phyloP scores from a whole-genome alignment of 1,140 invertebrate genomes.

The Whitmania pigra region DNA sequence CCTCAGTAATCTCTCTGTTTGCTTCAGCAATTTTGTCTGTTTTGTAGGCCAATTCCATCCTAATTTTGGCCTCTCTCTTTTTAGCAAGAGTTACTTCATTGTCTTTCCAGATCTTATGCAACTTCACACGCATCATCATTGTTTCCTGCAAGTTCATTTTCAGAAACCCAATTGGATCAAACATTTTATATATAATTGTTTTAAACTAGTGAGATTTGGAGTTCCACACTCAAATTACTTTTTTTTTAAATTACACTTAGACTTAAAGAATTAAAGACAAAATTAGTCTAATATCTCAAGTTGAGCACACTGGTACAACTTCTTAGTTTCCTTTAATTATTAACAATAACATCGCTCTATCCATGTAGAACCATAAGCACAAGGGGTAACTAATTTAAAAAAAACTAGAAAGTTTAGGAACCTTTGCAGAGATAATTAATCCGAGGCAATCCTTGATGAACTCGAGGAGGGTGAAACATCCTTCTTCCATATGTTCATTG shows the following conservation, averaged over 20 bases:
- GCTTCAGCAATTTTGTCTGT: slow-evolving; percentile 76
- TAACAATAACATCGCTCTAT: too few species aligned
- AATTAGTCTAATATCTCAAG: too few species aligned
- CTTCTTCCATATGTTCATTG: slow-evolving; percentile 80
- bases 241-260: too few species aligned
- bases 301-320: too few species aligned
- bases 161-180: too few species aligned
- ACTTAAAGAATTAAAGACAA: too few species aligned
- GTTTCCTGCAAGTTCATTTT: slow-evolving; percentile 54
- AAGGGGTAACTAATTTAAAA: too few species aligned
- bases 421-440: slow-evolving; percentile 78
- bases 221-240: too few species aligned
- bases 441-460: slow-evolving; percentile 88
- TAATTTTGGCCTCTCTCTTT: slow-evolving; percentile 83
- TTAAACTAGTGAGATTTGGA: too few species aligned
- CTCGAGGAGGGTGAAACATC: slow-evolving; percentile 84
- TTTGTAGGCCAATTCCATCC: slow-evolving; percentile 72
- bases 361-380: too few species aligned
- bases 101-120: slow-evolving; percentile 94
- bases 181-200: too few species aligned
- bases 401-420: neutral
- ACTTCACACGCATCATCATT: slow-evolving; percentile 91
- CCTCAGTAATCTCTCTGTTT: slow-evolving; percentile 77
- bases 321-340: too few species aligned
- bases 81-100: slow-evolving; percentile 87